Percentiles rank a stretch among this genome's conserved stretches.
Evolutionary conservation across 2,888 invertebrate species (phyloP).

Genomic region (Elgonia sp.): DNA sequence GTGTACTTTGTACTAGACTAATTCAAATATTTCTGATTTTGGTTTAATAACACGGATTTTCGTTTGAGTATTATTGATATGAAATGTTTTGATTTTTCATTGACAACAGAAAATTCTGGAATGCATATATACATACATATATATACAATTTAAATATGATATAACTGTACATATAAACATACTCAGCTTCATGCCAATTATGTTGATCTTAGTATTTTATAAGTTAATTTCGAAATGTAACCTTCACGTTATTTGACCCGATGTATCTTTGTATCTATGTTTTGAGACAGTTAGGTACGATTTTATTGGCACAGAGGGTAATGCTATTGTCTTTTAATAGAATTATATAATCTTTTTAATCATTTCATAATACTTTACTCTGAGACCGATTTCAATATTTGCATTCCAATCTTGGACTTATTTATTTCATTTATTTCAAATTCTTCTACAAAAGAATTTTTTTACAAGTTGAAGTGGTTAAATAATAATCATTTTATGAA

Average conservation of each 20-base stretch:
- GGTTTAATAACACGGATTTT: too few species aligned
- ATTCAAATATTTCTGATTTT: too few species aligned
- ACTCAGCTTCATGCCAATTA: constrained; percentile 56
- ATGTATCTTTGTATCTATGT: constrained; percentile 37
- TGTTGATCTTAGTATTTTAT: constrained; percentile 50
- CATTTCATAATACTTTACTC: background rate
- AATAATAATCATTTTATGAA: too few species aligned
- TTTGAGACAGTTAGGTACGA: constrained; percentile 28
- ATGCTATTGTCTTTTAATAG: constrained; percentile 62
- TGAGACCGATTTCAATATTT: background rate
- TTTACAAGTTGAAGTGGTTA: too few species aligned
- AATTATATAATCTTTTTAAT: constrained; percentile 50
- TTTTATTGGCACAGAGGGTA: constrained; percentile 64
- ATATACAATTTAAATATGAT: background rate
- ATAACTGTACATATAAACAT: constrained; percentile 13
- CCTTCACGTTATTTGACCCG: constrained; percentile 63
- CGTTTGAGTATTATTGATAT: too few species aligned
- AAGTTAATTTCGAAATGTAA: constrained; percentile 62
- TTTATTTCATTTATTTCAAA: background rate
- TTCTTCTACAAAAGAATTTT: too few species aligned
- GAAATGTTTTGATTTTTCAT: too few species aligned
- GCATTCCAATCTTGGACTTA: background rate
- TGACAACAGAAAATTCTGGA: too few species aligned
- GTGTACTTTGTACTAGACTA: too few species aligned
- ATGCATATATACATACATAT: too few species aligned